A percentile compares a stretch with the other conserved stretches of the same genome.
Conservation (phyloP, 2,888 invertebrate species). For the Pammene fasciana region DNA sequence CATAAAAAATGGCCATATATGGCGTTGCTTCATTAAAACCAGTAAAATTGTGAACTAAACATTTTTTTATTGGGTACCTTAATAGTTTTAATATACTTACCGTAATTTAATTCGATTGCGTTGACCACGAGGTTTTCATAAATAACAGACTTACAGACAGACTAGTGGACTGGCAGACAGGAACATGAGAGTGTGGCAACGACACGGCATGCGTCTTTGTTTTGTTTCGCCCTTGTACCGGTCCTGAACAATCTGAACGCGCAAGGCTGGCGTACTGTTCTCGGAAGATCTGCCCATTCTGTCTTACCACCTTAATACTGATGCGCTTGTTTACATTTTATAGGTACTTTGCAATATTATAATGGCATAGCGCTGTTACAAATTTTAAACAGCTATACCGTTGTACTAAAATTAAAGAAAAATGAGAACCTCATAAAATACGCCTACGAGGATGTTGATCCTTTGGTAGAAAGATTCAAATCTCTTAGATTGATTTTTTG, state of each 20-base stretch:
- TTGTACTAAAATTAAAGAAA: too few species aligned
- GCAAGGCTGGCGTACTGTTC: slow-evolving; percentile 38
- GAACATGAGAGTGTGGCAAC: slow-evolving; percentile 36
- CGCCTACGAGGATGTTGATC: too few species aligned
- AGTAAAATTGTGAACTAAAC: too few species aligned
- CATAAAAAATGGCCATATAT: too few species aligned
- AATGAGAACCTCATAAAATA: too few species aligned
- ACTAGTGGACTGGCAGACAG: not conserved
- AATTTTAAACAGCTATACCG: not conserved
- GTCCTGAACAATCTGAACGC: slow-evolving; percentile 37
- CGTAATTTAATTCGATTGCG: too few species aligned
- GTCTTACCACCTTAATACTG: slow-evolving; percentile 38
- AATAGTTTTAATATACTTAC: too few species aligned
- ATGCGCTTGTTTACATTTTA: slow-evolving; percentile 39
- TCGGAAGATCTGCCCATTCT: slow-evolving; percentile 43
- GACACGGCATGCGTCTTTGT: slow-evolving; percentile 40
- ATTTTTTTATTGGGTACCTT: too few species aligned
- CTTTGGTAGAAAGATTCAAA: too few species aligned
- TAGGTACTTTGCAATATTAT: slow-evolving; percentile 26
- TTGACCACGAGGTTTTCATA: slow-evolving; percentile 7
- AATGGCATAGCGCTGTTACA: slow-evolving; percentile 1
- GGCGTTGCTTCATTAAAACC: too few species aligned
- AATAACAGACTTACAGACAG: not conserved
- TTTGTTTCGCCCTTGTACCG: slow-evolving; percentile 43
- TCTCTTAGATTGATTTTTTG: too few species aligned